Evolutionary conservation across 2,797 vertebrate genomes (phyloP).

Genomic region (Odontamblyopus lacepedii): DNA sequence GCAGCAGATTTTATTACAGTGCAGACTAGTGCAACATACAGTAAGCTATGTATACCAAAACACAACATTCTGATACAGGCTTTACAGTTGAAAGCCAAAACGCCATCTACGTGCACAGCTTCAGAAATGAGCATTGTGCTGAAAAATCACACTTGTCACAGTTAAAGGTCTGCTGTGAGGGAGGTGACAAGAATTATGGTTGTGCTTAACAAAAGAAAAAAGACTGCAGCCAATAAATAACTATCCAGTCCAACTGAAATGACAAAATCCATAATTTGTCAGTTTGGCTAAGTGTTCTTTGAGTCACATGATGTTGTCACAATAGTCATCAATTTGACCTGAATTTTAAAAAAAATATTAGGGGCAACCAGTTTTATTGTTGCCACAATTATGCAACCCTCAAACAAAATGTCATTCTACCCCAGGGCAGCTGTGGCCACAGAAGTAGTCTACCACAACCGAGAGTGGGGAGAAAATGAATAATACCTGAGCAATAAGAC

Average conservation of each 20-base stretch:
- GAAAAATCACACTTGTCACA: conserved; percentile 30
- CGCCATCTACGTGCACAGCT: conserved; percentile 30
- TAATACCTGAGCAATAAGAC: too few species aligned
- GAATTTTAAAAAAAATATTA: neutral
- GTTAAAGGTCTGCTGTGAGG: conserved; percentile 38
- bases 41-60: neutral
- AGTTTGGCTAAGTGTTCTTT: neutral
- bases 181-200: conserved; percentile 33
- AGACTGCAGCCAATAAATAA: conserved; percentile 17
- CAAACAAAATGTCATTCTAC: neutral
- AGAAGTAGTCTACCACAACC: too few species aligned
- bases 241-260: conserved; percentile 7
- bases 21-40: conserved; percentile 1
- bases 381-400: neutral
- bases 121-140: conserved; percentile 42
- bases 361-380: neutral
- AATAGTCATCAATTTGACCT: neutral
- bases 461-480: too few species aligned
- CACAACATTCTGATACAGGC: conserved; percentile 35
- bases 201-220: conserved; percentile 22
- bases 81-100: conserved; percentile 30
- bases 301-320: neutral
- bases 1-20: conserved; percentile 29
- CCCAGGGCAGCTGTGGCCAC: neutral
- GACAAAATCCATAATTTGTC: conserved; percentile 15